These are phyloP conservation scores for Butastur rufipennis DNA, from an alignment of 2,113 vertebrate genomes.

Conservation along the genomic window DNA sequence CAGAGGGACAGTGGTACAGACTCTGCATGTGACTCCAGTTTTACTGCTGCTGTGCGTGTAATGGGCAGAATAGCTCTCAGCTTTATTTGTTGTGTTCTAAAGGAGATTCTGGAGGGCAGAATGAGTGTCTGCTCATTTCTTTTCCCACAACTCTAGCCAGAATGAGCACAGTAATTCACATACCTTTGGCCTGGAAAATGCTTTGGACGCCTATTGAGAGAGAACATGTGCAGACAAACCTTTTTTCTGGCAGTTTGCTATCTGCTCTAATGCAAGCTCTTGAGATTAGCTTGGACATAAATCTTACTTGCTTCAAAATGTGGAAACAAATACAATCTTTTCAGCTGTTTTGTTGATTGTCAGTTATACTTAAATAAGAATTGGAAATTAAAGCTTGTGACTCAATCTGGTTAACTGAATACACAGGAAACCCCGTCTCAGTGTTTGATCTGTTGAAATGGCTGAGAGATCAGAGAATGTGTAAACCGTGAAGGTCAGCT, in stretches of 20 bases:
- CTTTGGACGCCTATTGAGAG: background rate
- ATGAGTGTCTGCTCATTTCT: background rate
- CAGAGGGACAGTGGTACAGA: background rate
- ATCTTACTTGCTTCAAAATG: background rate
- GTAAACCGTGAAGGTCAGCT: constrained; percentile 37
- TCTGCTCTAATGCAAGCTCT: background rate
- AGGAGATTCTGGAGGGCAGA: background rate
- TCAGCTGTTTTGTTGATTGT: background rate
- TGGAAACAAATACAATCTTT: background rate
- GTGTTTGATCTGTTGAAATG: constrained; percentile 56
- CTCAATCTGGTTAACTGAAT: background rate
- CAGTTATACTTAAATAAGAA: constrained; percentile 36
- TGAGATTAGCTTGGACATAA: background rate
- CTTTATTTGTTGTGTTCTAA: background rate
- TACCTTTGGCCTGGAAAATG: background rate
- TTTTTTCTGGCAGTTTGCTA: background rate
- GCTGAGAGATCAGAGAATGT: constrained; percentile 60
- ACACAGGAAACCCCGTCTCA: constrained; percentile 6
- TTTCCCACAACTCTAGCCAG: background rate
- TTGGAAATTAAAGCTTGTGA: constrained; percentile 27
- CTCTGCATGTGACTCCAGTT: background rate
- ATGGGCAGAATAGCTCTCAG: background rate
- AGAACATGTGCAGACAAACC: background rate
- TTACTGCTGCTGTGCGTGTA: background rate
- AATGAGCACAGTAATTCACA: background rate